Conservation (phyloP, 2,797 vertebrate genomes). For the Sebastiscus albofasciatus region DNA sequence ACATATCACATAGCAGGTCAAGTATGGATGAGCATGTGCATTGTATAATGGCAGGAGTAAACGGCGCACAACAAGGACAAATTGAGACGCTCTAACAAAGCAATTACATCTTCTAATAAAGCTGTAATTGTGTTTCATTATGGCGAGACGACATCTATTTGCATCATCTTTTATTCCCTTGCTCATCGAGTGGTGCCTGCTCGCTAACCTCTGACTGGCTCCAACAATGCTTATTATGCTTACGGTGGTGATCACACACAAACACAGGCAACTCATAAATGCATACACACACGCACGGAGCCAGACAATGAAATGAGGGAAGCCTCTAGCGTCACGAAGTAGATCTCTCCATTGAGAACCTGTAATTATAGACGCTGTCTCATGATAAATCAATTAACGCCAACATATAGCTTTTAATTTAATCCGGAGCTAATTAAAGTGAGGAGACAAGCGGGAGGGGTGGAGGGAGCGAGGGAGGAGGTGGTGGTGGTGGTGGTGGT, state of each 20-base stretch:
- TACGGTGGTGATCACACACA: conserved; percentile 59
- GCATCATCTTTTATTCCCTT: conserved; percentile 78
- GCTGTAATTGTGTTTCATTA: conserved; percentile 83
- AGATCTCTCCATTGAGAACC: conserved; percentile 81
- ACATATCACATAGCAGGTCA: conserved; percentile 72
- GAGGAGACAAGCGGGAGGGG: conserved; percentile 53
- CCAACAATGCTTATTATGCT: conserved; percentile 76
- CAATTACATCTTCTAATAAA: conserved; percentile 84
- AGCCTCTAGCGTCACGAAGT: conserved; percentile 62
- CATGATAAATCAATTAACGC: conserved; percentile 85
- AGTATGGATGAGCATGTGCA: conserved; percentile 71
- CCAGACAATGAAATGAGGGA: conserved; percentile 66
- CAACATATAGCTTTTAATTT: conserved; percentile 87
- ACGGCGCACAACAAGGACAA: conserved; percentile 77
- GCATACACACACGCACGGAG: conserved; percentile 19
- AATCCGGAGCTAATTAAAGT: conserved; percentile 85
- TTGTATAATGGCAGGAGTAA: conserved; percentile 67
- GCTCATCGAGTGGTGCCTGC: conserved; percentile 62
- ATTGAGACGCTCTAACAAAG: conserved; percentile 80
- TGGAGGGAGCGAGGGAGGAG: conserved; percentile 3
- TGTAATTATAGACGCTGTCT: conserved; percentile 85
- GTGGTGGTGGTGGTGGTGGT: background rate
- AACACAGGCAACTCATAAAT: conserved; percentile 35
- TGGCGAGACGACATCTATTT: conserved; percentile 71
- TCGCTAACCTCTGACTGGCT: conserved; percentile 75